These are phyloP conservation scores for Rhizoglyphus robini DNA, from an alignment of 1,140 invertebrate species.

Conservation along the genomic window DNA sequence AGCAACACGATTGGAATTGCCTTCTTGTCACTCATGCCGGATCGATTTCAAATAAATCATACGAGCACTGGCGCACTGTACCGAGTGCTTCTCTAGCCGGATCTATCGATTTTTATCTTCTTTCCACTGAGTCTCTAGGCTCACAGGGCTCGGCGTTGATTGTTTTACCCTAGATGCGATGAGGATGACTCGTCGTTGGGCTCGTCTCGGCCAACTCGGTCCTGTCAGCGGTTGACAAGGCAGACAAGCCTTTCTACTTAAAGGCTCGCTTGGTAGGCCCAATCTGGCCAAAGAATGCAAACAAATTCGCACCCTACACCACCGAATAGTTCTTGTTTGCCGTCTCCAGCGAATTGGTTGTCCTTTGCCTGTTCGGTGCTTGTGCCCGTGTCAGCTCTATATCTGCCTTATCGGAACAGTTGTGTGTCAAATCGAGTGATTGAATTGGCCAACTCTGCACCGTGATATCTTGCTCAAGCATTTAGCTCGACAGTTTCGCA, in stretches of 20 bases:
- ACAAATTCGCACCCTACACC: background rate
- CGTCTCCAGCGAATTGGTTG: background rate
- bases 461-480: constrained; percentile 9
- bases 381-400: background rate
- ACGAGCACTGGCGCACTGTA: background rate
- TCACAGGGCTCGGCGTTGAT: constrained; percentile 2
- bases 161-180: constrained; percentile 8
- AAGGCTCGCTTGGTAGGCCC: background rate
- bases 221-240: constrained; percentile 10
- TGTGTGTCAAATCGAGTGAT: constrained; percentile 12
- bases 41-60: constrained; percentile 14
- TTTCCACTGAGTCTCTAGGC: background rate
- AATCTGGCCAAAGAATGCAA: background rate
- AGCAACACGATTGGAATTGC: constrained; percentile 5
- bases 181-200: background rate
- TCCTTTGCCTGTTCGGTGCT: background rate
- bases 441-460: background rate
- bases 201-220: background rate
- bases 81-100: too few species aligned
- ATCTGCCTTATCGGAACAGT: constrained; percentile 3
- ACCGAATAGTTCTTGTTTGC: too few species aligned
- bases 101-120: constrained; percentile 14
- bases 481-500: background rate
- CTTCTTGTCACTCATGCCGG: constrained; percentile 4
- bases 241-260: constrained; percentile 13